Evolutionary conservation across 2,797 vertebrate species (phyloP), one percentile per base, ranked within the genome.

Genomic region (Oreochromis mossambicus): DNA sequence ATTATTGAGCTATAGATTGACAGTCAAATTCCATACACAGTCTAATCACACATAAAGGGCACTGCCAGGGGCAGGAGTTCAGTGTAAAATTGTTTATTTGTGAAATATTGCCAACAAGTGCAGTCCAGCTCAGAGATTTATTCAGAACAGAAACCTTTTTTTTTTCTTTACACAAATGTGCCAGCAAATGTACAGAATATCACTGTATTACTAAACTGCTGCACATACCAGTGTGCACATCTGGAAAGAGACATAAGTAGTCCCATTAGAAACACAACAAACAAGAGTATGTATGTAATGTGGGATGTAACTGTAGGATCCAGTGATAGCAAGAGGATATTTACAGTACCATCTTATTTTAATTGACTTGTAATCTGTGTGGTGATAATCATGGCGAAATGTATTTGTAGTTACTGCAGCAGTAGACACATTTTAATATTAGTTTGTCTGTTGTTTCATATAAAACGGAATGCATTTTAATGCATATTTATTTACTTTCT

Each of bases 1-100:
- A 46, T 46, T 46, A 70, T 17, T 12, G 66, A 19, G 14, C 4
- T n/a, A 12, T 63, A 36, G 17, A n/a, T 36, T 36, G 32, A 63
- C 32, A 13, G 38, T 46, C 13, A 46, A 70, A 70, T 46, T 26
- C 0, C 66, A 73, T 21, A 66, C 9, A 48, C 11, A 0, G 41
- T 12, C 24, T 32, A 75, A 14, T 17, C 7, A 34, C 56, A 70
- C 52, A 15, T 70, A 21, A 48, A 19, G 6, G 11, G 29, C 1
- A 55, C 55, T 17, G 38, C 5, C 3, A 26, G 52, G 9, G 14
- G n/a, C 24, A 50, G 26, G 8, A 11, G 2, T 7, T 51, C 3
- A 5, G 21, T 82, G 24, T 26, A 88, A 89, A 88, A 87, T 6
- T 5, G 3, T 89, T 88, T 80, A 89, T 88, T 91, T 84, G 55